A percentile compares a stretch with the other conserved stretches of the same genome.
These are phyloP conservation scores for Onychorhynchus coronatus DNA, from an alignment of 2,113 vertebrate genomes.

Conservation along the genomic window DNA sequence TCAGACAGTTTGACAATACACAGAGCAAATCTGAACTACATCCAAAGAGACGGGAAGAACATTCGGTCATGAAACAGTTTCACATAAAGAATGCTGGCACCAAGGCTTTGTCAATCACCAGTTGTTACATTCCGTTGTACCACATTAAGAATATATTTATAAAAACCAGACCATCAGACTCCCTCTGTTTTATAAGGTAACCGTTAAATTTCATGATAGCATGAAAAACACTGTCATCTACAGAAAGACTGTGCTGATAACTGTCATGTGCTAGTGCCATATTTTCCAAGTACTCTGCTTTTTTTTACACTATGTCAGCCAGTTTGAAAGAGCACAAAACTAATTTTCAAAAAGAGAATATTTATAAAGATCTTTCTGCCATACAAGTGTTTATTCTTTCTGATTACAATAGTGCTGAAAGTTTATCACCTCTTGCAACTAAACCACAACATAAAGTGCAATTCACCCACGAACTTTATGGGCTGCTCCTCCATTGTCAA, in stretches of 20 bases:
- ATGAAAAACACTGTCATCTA: background rate
- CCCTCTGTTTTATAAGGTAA: background rate
- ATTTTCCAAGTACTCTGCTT: background rate
- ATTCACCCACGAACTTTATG: background rate
- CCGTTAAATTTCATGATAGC: background rate
- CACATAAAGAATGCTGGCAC: background rate
- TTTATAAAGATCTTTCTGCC: background rate
- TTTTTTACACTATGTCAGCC: background rate
- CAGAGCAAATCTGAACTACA: background rate
- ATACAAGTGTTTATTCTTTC: background rate
- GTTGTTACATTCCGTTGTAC: background rate
- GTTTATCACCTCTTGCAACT: background rate
- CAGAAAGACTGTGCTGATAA: background rate
- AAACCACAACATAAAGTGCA: background rate
- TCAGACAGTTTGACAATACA: background rate
- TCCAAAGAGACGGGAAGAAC: background rate
- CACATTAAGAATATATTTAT: background rate
- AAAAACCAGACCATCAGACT: background rate
- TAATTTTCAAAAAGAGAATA: background rate
- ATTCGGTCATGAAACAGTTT: background rate
- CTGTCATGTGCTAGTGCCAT: background rate
- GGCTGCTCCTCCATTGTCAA: background rate
- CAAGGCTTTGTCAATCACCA: background rate
- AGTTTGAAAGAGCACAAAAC: background rate
- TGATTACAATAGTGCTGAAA: rapidly evolving